phyloP scores from a whole-genome alignment of 2,888 invertebrate genomes.

The Rutpela maculata region DNA sequence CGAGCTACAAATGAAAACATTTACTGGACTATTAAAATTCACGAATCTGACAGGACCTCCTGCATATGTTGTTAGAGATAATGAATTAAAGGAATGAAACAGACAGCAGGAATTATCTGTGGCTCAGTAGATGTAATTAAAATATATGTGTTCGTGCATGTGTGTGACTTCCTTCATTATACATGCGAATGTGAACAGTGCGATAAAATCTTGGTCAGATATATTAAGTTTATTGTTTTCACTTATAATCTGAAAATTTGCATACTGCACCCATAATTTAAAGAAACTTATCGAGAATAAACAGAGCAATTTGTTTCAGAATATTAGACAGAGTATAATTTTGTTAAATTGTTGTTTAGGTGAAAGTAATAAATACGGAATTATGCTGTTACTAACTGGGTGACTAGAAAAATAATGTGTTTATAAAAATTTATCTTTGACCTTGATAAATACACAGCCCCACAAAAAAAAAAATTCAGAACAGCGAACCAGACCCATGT shows the following conservation, averaged over 20 bases:
- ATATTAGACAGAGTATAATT: too few species aligned
- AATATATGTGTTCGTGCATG: conserved; percentile 54
- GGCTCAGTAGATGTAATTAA: conserved; percentile 60
- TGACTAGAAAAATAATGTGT: too few species aligned
- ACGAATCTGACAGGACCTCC: neutral
- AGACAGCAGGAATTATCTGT: conserved; percentile 58
- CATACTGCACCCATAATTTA: neutral
- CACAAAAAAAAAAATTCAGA: too few species aligned
- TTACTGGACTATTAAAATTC: too few species aligned
- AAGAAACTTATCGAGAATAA: neutral
- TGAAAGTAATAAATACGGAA: too few species aligned
- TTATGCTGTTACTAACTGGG: too few species aligned
- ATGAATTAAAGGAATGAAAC: conserved; percentile 60
- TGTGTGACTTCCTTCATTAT: conserved; percentile 45
- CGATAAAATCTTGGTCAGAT: conserved; percentile 42
- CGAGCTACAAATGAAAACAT: too few species aligned
- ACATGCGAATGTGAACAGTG: conserved; percentile 41
- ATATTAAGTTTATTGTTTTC: conserved; percentile 1
- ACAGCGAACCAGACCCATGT: too few species aligned
- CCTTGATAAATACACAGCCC: too few species aligned
- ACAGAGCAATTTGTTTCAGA: too few species aligned
- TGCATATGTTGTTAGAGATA: conserved; percentile 47
- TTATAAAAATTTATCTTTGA: too few species aligned
- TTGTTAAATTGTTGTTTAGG: too few species aligned
- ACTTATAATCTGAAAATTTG: neutral